phyloP scores from a whole-genome alignment of 2,113 vertebrate genomes.

The Antigone vipio region DNA sequence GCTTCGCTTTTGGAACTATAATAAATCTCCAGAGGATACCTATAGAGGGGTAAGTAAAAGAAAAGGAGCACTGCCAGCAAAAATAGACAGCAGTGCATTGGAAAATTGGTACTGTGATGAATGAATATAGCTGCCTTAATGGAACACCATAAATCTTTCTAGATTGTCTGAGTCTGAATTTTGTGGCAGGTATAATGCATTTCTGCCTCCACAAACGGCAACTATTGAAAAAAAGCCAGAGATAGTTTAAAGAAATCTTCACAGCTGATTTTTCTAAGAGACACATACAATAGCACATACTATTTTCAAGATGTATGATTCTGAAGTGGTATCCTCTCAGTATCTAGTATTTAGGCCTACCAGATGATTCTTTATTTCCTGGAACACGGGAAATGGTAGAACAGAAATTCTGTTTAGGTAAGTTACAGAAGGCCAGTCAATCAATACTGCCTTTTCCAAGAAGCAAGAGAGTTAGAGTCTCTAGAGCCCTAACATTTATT shows the following conservation, averaged over 20 bases:
- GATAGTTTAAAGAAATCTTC: constrained; percentile 44
- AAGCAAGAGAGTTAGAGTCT: neutral
- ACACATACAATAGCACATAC: constrained; percentile 6
- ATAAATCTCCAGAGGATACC: constrained; percentile 96
- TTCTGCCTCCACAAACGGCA: constrained; percentile 52
- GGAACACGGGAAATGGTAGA: neutral
- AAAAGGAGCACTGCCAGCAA: constrained; percentile 54
- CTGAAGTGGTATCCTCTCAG: neutral
- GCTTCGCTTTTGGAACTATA: constrained; percentile 98
- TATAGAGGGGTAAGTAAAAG: constrained; percentile 91
- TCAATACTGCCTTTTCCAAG: neutral
- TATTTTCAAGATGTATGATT: constrained; percentile 25
- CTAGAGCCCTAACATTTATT: neutral
- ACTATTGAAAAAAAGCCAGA: neutral
- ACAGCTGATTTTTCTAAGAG: constrained; percentile 46
- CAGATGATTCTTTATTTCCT: neutral
- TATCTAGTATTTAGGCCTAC: neutral
- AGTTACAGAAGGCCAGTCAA: neutral
- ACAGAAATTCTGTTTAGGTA: neutral
- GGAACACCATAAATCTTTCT: constrained; percentile 72
- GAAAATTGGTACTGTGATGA: constrained; percentile 66
- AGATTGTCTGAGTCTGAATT: constrained; percentile 62
- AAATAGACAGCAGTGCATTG: constrained; percentile 57
- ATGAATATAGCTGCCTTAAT: constrained; percentile 66
- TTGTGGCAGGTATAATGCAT: constrained; percentile 32